Conservation (phyloP, 2,888 invertebrate genomes). For the Isotomurus palustris region DNA sequence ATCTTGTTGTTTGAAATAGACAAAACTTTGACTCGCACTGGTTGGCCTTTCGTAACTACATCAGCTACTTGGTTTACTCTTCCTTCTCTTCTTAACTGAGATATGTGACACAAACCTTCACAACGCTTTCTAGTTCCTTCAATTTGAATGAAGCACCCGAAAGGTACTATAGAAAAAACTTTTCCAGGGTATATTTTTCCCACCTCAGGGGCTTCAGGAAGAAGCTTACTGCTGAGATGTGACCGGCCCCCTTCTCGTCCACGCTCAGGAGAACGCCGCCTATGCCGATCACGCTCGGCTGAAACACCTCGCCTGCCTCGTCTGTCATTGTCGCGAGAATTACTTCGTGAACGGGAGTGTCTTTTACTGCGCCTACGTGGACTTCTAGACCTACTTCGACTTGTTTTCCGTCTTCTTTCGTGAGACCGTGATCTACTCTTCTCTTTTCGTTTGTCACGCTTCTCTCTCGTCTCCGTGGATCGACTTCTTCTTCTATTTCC, state of each 20-base stretch:
- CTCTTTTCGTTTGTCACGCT: slow-evolving; percentile 6
- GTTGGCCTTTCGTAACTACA: slow-evolving; percentile 82
- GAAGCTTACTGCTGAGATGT: slow-evolving; percentile 43
- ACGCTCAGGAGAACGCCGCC: slow-evolving; percentile 23
- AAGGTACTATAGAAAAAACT: slow-evolving; percentile 93
- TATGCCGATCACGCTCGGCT: slow-evolving; percentile 31
- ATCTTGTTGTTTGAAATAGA: slow-evolving; percentile 91
- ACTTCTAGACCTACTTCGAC: slow-evolving; percentile 8
- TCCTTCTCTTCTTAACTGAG: slow-evolving; percentile 85
- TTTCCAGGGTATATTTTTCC: slow-evolving; percentile 80
- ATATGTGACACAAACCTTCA: slow-evolving; percentile 97
- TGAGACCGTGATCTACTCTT: background rate
- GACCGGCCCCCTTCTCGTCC: slow-evolving; percentile 38
- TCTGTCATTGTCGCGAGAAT: slow-evolving; percentile 13
- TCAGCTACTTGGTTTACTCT: slow-evolving; percentile 91
- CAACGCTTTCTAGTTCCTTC: slow-evolving; percentile 72
- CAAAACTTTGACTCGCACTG: slow-evolving; percentile 83
- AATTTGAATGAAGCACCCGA: slow-evolving; percentile 95
- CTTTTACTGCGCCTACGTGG: slow-evolving; percentile 13
- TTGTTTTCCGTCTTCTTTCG: slow-evolving; percentile 8
- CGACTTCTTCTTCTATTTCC: slow-evolving; percentile 18
- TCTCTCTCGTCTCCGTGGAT: slow-evolving; percentile 12
- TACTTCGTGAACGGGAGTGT: background rate
- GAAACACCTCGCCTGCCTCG: too few relatives aligned
- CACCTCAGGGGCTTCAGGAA: slow-evolving; percentile 54